phyloP scores from a whole-genome alignment of 2,888 invertebrate species.

The Xestia ashworthii region DNA sequence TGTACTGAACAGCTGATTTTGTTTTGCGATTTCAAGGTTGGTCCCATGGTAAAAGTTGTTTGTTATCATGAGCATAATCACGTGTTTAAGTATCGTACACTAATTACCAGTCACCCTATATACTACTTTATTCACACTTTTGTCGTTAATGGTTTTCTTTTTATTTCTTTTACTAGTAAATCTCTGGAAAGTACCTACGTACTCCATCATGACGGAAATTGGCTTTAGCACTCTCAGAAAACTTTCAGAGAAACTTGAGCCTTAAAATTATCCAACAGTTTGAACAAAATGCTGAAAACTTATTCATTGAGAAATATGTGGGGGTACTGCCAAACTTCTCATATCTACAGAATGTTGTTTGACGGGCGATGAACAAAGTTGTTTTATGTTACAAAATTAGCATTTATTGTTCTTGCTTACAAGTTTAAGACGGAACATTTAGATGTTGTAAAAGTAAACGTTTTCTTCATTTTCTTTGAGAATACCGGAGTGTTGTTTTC shows the following conservation, averaged over 20 bases:
- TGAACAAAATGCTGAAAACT: conserved; percentile 30
- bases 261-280: conserved; percentile 20
- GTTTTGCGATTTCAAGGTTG: no score
- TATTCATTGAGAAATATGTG: conserved; percentile 42
- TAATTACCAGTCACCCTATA: no score
- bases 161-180: not conserved
- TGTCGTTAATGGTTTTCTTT: not conserved
- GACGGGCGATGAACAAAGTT: conserved; percentile 52
- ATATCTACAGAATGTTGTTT: conserved; percentile 46
- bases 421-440: conserved; percentile 49
- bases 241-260: conserved; percentile 7
- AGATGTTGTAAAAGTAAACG: conserved; percentile 37
- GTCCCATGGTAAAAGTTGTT: no score
- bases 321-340: conserved; percentile 23
- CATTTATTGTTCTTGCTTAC: conserved; percentile 52
- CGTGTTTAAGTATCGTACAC: no score
- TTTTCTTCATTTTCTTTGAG: conserved; percentile 26
- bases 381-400: conserved; percentile 52
- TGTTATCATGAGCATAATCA: no score
- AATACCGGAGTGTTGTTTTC: conserved; percentile 13
- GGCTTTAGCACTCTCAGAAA: not conserved
- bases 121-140: not conserved
- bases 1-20: no score
- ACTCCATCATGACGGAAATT: conserved; percentile 13
- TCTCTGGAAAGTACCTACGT: not conserved